A percentile compares a stretch with the other conserved stretches of the same genome.
phyloP scores from a whole-genome alignment of 1,140 invertebrate species.

The Atta cephalotes region DNA sequence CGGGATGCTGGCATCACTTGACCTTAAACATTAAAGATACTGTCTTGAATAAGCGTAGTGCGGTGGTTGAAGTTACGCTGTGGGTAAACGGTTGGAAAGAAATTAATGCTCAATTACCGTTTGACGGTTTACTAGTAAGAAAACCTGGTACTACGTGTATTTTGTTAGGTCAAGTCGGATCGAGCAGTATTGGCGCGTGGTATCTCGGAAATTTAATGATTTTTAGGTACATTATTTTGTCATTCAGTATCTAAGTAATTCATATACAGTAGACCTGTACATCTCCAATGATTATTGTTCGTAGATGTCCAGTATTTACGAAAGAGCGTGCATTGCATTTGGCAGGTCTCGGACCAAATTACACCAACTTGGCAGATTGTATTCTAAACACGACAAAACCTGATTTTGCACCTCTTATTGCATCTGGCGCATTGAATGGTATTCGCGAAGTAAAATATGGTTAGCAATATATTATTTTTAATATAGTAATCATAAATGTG shows the following conservation, averaged over 20 bases:
- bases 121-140: slow-evolving; percentile 85
- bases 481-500: neutral
- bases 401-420: slow-evolving; percentile 85
- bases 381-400: slow-evolving; percentile 84
- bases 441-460: slow-evolving; percentile 82
- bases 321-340: slow-evolving; percentile 85
- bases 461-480: slow-evolving; percentile 59
- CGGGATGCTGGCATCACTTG: slow-evolving; percentile 88
- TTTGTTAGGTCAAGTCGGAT: slow-evolving; percentile 85
- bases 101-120: slow-evolving; percentile 84
- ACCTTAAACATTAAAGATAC: slow-evolving; percentile 88
- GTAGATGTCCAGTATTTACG: slow-evolving; percentile 85
- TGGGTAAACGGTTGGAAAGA: slow-evolving; percentile 87
- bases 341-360: slow-evolving; percentile 86
- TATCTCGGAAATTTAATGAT: slow-evolving; percentile 87
- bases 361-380: slow-evolving; percentile 86
- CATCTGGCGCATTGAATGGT: slow-evolving; percentile 83
- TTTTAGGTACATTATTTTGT: slow-evolving; percentile 80
- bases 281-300: slow-evolving; percentile 36
- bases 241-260: slow-evolving; percentile 17
- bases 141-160: slow-evolving; percentile 86
- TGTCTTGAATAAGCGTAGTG: slow-evolving; percentile 86
- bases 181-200: slow-evolving; percentile 83
- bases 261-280: neutral
- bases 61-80: slow-evolving; percentile 87